Percentiles rank a stretch among this genome's conserved stretches.
Evolutionary conservation across 1,140 invertebrate species (phyloP).

Genomic region (Papilio glaucus): DNA sequence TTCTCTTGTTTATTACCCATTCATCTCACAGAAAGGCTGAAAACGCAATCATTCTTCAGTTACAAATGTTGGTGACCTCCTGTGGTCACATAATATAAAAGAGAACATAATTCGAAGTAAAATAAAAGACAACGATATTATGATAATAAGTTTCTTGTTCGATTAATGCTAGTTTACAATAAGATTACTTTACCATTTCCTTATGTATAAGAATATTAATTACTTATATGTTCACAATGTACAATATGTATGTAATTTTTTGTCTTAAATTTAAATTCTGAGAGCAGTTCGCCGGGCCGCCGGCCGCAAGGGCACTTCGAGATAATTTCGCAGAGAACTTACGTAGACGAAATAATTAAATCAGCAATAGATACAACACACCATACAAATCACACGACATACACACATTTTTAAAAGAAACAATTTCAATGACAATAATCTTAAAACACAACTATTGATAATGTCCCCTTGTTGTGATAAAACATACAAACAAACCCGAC

Average conservation of each 20-base stretch:
- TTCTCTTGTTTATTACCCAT: no score
- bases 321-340: constrained; percentile 59
- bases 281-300: constrained; percentile 76
- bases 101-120: constrained; percentile 13
- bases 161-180: constrained; percentile 82
- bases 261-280: constrained; percentile 74
- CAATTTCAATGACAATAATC: constrained; percentile 1
- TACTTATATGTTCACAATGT: constrained; percentile 82
- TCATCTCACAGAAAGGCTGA: no score
- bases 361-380: constrained; percentile 39
- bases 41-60: no score
- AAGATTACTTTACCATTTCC: constrained; percentile 78
- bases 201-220: constrained; percentile 74
- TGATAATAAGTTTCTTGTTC: constrained; percentile 83
- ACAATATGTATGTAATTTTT: constrained; percentile 75
- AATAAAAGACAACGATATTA: constrained; percentile 78
- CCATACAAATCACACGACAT: constrained; percentile 43
- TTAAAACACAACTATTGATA: constrained; percentile 6
- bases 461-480: constrained; percentile 25
- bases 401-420: constrained; percentile 36
- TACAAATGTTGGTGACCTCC: no score
- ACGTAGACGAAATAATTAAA: constrained; percentile 44
- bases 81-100: background rate
- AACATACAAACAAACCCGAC: constrained; percentile 31
- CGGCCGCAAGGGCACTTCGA: constrained; percentile 78